phyloP scores from a whole-genome alignment of 2,113 vertebrate species.

The Isichthys henryi region DNA sequence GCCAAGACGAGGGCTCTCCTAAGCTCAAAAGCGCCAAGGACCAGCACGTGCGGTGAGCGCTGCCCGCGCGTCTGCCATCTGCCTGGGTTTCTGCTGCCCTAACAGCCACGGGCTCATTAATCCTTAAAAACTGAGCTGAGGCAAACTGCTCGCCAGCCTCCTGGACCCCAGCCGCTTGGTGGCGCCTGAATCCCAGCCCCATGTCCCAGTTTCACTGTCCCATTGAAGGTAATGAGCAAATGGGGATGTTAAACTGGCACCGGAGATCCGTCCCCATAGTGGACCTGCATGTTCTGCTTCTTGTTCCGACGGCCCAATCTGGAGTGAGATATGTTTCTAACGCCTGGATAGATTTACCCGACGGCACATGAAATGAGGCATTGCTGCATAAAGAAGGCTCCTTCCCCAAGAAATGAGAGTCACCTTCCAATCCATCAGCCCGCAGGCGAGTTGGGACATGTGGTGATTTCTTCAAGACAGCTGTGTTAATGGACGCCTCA shows the following conservation, averaged over 20 bases:
- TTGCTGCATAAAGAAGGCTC: not conserved
- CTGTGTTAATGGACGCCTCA: constrained; percentile 1
- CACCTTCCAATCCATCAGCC: not conserved
- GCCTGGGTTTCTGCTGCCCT: not conserved
- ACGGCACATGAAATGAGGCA: not conserved
- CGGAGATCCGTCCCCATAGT: not conserved
- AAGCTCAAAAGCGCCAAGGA: not conserved
- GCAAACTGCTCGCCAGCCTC: not conserved
- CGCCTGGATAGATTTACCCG: not conserved
- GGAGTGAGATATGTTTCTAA: not conserved
- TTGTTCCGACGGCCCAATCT: not conserved
- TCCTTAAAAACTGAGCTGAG: not conserved
- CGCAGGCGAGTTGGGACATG: not conserved
- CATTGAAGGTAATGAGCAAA: not conserved
- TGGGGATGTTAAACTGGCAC: not conserved
- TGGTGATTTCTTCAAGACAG: not conserved
- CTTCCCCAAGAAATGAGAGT: not conserved
- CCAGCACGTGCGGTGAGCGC: not conserved
- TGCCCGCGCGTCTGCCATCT: not conserved
- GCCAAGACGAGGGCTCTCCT: not conserved
- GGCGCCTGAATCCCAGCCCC: not conserved
- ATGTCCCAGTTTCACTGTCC: not conserved
- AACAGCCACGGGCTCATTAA: not conserved
- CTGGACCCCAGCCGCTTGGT: not conserved
- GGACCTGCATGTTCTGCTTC: not conserved